Conservation (phyloP, 2,113 vertebrate species). For the Illadopsis cleaveri region DNA sequence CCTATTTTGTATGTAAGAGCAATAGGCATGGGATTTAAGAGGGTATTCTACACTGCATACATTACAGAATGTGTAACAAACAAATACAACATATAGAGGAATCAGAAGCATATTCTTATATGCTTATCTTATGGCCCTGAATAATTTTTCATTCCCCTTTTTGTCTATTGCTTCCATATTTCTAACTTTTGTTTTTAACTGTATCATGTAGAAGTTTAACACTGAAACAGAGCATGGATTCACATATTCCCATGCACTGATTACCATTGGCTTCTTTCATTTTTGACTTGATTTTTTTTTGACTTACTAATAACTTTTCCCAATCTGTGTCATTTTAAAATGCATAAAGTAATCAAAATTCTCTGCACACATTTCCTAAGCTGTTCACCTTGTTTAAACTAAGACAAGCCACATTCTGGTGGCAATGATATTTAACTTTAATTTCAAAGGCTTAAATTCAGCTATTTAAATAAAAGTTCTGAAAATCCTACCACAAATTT, state of each 20-base stretch:
- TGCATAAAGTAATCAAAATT: not conserved
- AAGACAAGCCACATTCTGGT: not conserved
- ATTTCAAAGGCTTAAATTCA: conserved; percentile 48
- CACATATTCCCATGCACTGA: not conserved
- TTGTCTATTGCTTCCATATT: not conserved
- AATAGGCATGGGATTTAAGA: not conserved
- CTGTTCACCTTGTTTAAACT: not conserved
- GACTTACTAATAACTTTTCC: not conserved
- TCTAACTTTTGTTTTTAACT: not conserved
- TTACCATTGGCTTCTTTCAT: not conserved
- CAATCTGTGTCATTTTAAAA: not conserved
- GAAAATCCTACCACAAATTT: not conserved
- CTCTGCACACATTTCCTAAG: not conserved
- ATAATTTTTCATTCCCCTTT: not conserved
- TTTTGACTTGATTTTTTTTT: not conserved
- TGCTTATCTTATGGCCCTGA: not conserved
- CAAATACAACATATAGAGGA: not conserved
- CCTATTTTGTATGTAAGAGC: not conserved
- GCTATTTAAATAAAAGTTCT: not conserved
- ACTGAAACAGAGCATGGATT: not conserved
- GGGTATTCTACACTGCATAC: not conserved
- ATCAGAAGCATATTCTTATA: not conserved
- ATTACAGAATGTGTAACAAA: not conserved
- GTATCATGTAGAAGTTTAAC: not conserved
- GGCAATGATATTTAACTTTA: conserved; percentile 25